Base-by-base conservation (phyloP, 2,888 invertebrate species). In the Horisme vitalbata region DNA sequence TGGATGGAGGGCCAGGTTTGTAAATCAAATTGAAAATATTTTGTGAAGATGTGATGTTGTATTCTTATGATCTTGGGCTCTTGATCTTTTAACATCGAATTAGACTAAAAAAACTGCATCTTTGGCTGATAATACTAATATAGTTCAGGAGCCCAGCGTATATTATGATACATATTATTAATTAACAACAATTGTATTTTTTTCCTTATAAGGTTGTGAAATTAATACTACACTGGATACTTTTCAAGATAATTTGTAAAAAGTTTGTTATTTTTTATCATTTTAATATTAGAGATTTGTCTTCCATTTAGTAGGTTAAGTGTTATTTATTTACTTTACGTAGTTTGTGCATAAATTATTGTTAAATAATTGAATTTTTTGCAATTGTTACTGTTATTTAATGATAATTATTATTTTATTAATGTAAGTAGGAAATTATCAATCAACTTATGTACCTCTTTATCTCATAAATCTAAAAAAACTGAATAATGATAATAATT, bases 271-370 rank as follows among this genome's bases (percentile, higher is more conserved):
- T 46, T 52, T 55, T 41, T 31, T 41, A 59, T 65, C 28, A 59
- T 61, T 67, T 70, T 60, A 51, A 59, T 52, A 43, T 52, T 57
- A 68, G 60, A 58, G 61, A 65, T 64, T 65, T 63, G 77, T 76
- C 76, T 76, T 77, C 77, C 77, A 76, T 63, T 69, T 55, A 51
- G 41, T 72, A 71, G 66, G 51, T 37, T 67, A 72, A 65, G 67
- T 66, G 51, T 63, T 56, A 63, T 66, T 44, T 14, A 27, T 31
- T 37, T 41, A 28, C 6, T 28, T 33, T 9, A 6, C 21, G 12
- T 27, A n/a, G 5, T 28, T 23, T 20, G 15, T 32, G 27, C 10
- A 11, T 26, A 24, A 14, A 5, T 11, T 10, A 38, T 20, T 26
- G 23, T 31, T 24, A 18, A 21, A 24, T 11, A 8, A 20, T 12